phyloP scores from a whole-genome alignment of 1,140 invertebrate species.

The Theocolax elegans region DNA sequence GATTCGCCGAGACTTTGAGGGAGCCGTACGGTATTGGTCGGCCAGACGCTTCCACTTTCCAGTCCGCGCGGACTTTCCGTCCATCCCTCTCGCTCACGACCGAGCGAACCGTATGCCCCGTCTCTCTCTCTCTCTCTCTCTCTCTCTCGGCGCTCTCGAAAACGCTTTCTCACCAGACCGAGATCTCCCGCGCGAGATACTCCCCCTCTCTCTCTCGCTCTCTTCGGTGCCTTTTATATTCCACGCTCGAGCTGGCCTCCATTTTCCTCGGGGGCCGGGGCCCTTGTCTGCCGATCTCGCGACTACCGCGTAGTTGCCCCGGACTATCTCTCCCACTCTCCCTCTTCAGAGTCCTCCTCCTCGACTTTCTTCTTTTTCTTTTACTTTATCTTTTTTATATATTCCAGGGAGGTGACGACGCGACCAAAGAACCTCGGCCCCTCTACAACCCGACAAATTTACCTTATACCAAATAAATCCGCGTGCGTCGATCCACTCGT shows the following conservation, averaged over 20 bases:
- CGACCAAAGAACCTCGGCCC: too few relatives aligned
- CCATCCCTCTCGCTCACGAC: background rate
- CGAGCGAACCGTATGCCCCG: too few relatives aligned
- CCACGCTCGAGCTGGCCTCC: constrained; percentile 65
- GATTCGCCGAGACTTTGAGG: too few relatives aligned
- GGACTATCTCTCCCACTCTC: background rate
- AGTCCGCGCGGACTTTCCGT: constrained; percentile 59
- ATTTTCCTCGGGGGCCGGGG: constrained; percentile 58
- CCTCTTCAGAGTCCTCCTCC: background rate
- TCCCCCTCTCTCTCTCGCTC: background rate
- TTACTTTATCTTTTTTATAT: background rate
- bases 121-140: constrained; percentile 12
- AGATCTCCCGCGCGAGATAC: constrained; percentile 66
- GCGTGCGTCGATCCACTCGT: too few relatives aligned
- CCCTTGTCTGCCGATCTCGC: constrained; percentile 63
- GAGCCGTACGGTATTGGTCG: constrained; percentile 52
- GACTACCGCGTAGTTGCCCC: constrained; percentile 59
- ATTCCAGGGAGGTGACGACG: background rate
- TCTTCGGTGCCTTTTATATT: constrained; percentile 63
- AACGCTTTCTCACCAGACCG: constrained; percentile 65
- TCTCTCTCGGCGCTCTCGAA: constrained; percentile 52
- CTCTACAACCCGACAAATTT: too few relatives aligned
- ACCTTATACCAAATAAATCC: too few relatives aligned
- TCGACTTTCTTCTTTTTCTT: constrained; percentile 10
- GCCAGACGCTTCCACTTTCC: background rate